phyloP scores from a whole-genome alignment of 2,797 vertebrate genomes.

The Clarias fuscus region DNA sequence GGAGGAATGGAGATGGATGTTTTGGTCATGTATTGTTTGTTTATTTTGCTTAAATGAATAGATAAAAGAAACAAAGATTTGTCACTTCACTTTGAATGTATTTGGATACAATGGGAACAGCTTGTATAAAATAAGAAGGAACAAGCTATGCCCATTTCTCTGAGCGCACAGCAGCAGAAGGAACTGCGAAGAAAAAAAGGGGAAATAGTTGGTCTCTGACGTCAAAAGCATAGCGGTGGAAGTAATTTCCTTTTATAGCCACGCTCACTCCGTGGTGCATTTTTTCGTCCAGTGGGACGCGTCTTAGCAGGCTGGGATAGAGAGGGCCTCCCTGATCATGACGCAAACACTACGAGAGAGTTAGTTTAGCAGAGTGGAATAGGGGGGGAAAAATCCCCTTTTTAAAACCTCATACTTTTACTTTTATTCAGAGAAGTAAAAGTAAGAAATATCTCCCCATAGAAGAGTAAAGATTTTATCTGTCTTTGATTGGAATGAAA shows the following conservation, averaged over 20 bases:
- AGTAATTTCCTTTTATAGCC: slow-evolving; percentile 81
- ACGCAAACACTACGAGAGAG: slow-evolving; percentile 51
- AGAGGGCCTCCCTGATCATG: slow-evolving; percentile 44
- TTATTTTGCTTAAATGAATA: too few species aligned
- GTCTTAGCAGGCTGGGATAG: slow-evolving; percentile 31
- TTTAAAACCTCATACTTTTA: slow-evolving; percentile 42
- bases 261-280: slow-evolving; percentile 72
- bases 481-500: neutral
- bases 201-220: slow-evolving; percentile 73
- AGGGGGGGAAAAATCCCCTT: slow-evolving; percentile 45
- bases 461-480: too few species aligned
- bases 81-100: neutral
- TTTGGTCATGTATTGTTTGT: too few species aligned
- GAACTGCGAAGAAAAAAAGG: slow-evolving; percentile 58
- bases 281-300: slow-evolving; percentile 59
- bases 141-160: slow-evolving; percentile 22
- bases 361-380: neutral
- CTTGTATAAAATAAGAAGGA: neutral
- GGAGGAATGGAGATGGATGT: too few species aligned
- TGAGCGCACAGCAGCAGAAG: slow-evolving; percentile 31
- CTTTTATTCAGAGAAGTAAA: slow-evolving; percentile 39
- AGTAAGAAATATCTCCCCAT: too few species aligned
- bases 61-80: neutral
- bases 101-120: neutral
- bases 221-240: slow-evolving; percentile 72